A percentile compares a stretch with the other conserved stretches of the same genome.
Evolutionary conservation across 2,888 invertebrate genomes (phyloP).

Genomic region (Timema cristinae): DNA sequence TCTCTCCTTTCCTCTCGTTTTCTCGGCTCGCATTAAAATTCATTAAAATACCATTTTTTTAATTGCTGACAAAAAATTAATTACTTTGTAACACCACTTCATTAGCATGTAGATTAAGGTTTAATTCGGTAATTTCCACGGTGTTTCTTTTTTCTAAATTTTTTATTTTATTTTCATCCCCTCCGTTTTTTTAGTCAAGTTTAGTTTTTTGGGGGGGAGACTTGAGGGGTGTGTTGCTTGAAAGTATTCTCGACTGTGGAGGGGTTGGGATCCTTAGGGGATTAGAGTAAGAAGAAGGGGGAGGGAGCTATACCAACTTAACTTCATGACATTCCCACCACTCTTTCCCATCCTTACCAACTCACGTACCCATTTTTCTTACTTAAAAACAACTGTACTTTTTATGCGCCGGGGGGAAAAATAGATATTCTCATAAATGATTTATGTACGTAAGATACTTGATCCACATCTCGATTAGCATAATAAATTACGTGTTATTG

Average conservation of each 20-base stretch:
- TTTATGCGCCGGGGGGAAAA: too few species aligned
- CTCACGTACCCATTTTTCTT: too few species aligned
- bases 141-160: constrained; percentile 28
- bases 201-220: constrained; percentile 11
- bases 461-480: too few species aligned
- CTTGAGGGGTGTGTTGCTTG: not conserved
- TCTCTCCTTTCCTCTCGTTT: not conserved
- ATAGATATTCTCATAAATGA: too few species aligned
- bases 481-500: too few species aligned
- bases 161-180: constrained; percentile 1
- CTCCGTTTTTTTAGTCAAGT: constrained; percentile 7
- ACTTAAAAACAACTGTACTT: too few species aligned
- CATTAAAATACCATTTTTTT: constrained; percentile 33
- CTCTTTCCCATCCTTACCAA: not conserved
- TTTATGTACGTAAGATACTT: too few species aligned
- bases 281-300: constrained; percentile 21
- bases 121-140: constrained; percentile 33
- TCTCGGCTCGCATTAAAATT: constrained; percentile 30
- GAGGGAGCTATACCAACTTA: constrained; percentile 24
- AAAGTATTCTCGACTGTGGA: constrained; percentile 17
- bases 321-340: constrained; percentile 20
- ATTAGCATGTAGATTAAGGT: constrained; percentile 34
- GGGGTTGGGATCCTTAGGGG: constrained; percentile 15
- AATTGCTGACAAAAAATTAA: constrained; percentile 33
- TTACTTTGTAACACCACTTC: constrained; percentile 32